Evolutionary conservation across 2,888 invertebrate genomes (phyloP).

Genomic region (Elysia crispata): DNA sequence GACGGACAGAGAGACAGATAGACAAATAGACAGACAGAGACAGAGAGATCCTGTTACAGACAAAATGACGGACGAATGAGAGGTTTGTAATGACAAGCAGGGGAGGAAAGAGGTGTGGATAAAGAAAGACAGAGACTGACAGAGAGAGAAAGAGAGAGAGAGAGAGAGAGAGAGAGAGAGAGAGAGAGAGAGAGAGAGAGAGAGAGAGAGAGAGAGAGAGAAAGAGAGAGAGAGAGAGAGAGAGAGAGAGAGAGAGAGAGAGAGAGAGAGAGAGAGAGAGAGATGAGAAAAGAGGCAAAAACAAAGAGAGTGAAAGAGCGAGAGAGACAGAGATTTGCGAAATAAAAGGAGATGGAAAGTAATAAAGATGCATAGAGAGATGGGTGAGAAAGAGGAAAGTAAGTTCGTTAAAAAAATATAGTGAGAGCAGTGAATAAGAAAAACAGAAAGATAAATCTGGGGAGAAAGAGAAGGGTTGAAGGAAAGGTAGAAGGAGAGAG

Average conservation of each 20-base stretch:
- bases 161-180: neutral
- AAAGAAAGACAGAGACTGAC: constrained; percentile 21
- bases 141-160: constrained; percentile 15
- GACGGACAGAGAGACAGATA: neutral
- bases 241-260: constrained; percentile 26
- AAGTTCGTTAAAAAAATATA: no score
- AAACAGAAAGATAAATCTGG: no score
- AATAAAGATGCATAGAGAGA: constrained; percentile 4
- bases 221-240: constrained; percentile 15
- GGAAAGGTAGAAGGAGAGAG: no score
- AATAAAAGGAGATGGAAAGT: no score
- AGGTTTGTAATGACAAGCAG: neutral
- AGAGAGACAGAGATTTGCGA: neutral
- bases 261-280: neutral
- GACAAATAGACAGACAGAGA: constrained; percentile 1
- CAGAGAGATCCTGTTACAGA: neutral
- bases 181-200: constrained; percentile 17
- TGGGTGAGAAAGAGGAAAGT: no score
- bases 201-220: constrained; percentile 9
- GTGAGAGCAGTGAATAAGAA: no score
- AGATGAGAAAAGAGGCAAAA: neutral
- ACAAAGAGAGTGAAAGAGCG: neutral
- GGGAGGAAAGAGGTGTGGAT: constrained; percentile 1
- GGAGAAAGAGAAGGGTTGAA: no score
- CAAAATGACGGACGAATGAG: neutral